Conservation (phyloP, 2,888 invertebrate genomes). For the Rhamnusium bicolor region DNA sequence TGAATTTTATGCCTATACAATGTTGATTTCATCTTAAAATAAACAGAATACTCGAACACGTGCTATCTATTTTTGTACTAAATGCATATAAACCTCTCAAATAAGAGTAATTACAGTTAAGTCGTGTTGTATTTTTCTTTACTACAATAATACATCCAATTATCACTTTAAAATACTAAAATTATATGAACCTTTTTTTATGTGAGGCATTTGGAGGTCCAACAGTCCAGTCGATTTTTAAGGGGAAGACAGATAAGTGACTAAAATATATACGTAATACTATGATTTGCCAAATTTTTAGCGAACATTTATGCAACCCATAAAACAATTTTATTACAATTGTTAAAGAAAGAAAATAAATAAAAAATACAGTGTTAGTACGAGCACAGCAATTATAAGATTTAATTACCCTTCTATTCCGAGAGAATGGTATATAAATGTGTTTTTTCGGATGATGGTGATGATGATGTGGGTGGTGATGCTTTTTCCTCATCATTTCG, state of each 20-base stretch:
- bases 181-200: constrained; percentile 7
- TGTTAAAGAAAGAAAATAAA: constrained; percentile 26
- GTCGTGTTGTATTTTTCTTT: not conserved
- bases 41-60: not conserved
- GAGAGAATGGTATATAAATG: constrained; percentile 64
- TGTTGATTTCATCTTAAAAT: not conserved
- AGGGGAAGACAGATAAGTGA: constrained; percentile 32
- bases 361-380: constrained; percentile 4
- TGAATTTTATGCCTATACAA: not conserved
- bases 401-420: constrained; percentile 63
- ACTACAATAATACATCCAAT: not conserved
- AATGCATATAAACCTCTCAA: not conserved
- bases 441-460: constrained; percentile 59
- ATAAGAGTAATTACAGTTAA: not conserved
- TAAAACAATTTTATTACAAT: constrained; percentile 33
- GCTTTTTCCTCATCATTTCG: constrained; percentile 59
- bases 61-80: not conserved
- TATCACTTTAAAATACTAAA: constrained; percentile 16
- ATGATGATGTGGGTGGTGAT: constrained; percentile 58
- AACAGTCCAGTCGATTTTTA: constrained; percentile 37
- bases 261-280: constrained; percentile 24
- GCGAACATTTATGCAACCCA: constrained; percentile 22
- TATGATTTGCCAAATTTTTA: constrained; percentile 18
- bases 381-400: not conserved
- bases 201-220: constrained; percentile 12